Conservation (phyloP, 1,140 invertebrate genomes). For the Drosophila subobscura region DNA sequence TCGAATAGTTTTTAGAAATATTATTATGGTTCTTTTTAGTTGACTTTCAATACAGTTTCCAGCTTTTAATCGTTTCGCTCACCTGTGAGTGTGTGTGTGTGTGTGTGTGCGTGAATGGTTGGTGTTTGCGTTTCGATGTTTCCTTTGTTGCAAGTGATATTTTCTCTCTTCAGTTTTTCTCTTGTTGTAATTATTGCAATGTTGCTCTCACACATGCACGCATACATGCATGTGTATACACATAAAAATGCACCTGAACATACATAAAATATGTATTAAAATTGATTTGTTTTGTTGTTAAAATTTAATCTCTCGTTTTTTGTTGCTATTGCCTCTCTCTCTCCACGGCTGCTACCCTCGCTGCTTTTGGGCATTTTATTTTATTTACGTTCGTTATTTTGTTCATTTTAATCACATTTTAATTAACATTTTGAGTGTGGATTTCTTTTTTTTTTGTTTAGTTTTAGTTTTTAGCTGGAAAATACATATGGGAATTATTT, state of each 20-base stretch:
- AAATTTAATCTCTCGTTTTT: constrained; percentile 3
- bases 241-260: constrained; percentile 27
- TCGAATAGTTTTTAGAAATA: too few relatives aligned
- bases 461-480: too few relatives aligned
- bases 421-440: constrained; percentile 29
- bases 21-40: too few relatives aligned
- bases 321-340: constrained; percentile 9
- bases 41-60: background rate
- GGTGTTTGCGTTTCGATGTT: constrained; percentile 4
- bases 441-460: constrained; percentile 20
- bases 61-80: background rate
- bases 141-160: constrained; percentile 20
- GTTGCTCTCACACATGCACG: constrained; percentile 33
- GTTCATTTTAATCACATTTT: constrained; percentile 55
- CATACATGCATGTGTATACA: constrained; percentile 22
- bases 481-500: too few relatives aligned
- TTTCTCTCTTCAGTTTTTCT: constrained; percentile 19
- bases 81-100: constrained; percentile 13
- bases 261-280: constrained; percentile 12
- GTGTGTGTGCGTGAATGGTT: background rate
- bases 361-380: constrained; percentile 14
- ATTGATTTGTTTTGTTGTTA: constrained; percentile 32
- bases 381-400: constrained; percentile 28
- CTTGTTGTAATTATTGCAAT: constrained; percentile 24
- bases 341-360: too few relatives aligned